Evolutionary conservation across 2,888 invertebrate species (phyloP), one percentile per base, ranked within the genome.

Genomic region (Acrobasis consociella): DNA sequence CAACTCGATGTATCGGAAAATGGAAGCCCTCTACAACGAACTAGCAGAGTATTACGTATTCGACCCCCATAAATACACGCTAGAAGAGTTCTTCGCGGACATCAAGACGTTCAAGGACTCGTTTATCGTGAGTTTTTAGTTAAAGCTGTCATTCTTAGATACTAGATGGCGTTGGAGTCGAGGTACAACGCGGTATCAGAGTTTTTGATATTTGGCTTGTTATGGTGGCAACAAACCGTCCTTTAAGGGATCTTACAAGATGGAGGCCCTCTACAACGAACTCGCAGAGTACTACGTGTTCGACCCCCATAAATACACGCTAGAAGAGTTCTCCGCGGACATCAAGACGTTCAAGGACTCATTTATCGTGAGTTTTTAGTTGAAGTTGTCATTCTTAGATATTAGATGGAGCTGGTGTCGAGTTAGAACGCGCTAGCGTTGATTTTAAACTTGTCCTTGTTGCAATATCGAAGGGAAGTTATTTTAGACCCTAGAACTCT

Each of bases 21-120:
- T 99, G 97, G 97, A 97, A 69, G 94, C 94, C 10, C 87, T 98
- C 0, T 99, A 96, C 89, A 94, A 94, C 5, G 96, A 96, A 58
- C 89, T 99, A 10, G 95, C 97, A 0, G 98, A 98, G 75, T 99
- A 96, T 85, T 99, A 95, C 85, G 95, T 96, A 1, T 99, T 99
- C 85, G 99, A 99, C 80, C 95, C 96, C 9, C 96, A 95, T 69
- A 99, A 99, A 85, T 99, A 99, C 81, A 95, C 96, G 0, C 94
- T 99, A 72, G 99, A 99, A 79, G 99, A 99, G 82, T 98, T 99
- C 93, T 99, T 99, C 85, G 94, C 95, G 0, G 99, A 99, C 81
- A 94, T 99, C 68, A 99, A 98, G 89, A 96, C 96, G 0, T 99
- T 99, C 85, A 98, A 98, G 84, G 97, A 98, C 80, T 94, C 96